Evolutionary conservation across 2,888 invertebrate species (phyloP).

Genomic region (Tanaodytes sp.): DNA sequence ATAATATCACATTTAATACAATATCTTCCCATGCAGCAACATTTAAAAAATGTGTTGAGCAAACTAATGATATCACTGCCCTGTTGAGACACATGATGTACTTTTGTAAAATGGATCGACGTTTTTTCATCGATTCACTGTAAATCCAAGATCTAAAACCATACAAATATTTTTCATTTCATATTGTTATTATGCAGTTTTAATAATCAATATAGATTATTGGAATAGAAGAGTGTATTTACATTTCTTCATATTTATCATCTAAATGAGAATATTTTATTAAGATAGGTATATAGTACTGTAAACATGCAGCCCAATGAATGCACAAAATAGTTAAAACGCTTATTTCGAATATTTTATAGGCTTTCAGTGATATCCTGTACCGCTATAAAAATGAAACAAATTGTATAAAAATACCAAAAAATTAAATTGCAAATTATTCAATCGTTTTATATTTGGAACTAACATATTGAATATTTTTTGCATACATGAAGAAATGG

Average conservation of each 20-base stretch:
- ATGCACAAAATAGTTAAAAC: constrained; percentile 57
- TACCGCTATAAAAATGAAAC: constrained; percentile 60
- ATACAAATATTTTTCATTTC: too few relatives aligned
- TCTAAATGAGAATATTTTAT: constrained; percentile 31
- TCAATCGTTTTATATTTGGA: neutral
- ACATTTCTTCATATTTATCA: constrained; percentile 53
- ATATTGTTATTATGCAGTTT: neutral
- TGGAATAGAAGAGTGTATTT: too few relatives aligned
- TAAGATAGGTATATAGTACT: constrained; percentile 63
- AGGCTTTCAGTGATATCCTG: constrained; percentile 58
- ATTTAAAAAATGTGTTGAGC: constrained; percentile 62
- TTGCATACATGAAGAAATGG: constrained; percentile 63
- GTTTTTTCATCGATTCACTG: constrained; percentile 57
- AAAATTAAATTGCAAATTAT: neutral
- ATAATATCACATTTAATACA: constrained; percentile 61
- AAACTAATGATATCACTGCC: constrained; percentile 62
- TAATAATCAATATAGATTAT: too few relatives aligned
- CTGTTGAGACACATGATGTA: constrained; percentile 65
- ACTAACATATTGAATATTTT: constrained; percentile 65
- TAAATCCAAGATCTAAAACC: constrained; percentile 61
- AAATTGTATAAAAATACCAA: neutral
- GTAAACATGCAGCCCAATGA: constrained; percentile 68
- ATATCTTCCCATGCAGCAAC: constrained; percentile 64
- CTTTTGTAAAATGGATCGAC: constrained; percentile 51
- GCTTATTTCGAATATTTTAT: constrained; percentile 61